These are phyloP conservation scores for Sesia bembeciformis DNA, from an alignment of 2,888 invertebrate genomes.

Conservation along the genomic window DNA sequence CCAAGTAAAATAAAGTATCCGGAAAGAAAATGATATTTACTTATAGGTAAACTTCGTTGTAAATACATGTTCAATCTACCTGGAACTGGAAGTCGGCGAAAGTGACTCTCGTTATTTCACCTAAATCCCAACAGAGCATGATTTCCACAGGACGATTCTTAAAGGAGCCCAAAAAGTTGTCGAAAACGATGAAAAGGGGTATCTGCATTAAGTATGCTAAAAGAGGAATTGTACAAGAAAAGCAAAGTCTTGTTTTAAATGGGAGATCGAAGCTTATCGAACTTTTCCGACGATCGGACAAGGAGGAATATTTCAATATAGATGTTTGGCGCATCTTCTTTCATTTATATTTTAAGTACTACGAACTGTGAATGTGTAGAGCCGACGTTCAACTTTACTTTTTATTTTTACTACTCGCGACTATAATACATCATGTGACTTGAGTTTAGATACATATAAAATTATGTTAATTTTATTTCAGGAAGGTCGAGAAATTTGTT, in stretches of 20 bases:
- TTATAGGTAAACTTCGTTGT: no score
- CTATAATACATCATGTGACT: no score
- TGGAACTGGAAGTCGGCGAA: neutral
- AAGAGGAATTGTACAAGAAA: slow-evolving; percentile 66
- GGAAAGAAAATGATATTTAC: no score
- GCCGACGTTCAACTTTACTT: slow-evolving; percentile 2
- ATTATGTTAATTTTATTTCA: no score
- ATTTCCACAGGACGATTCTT: slow-evolving; percentile 49
- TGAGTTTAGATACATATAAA: no score
- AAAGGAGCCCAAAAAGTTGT: slow-evolving; percentile 56
- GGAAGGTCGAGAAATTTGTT: no score
- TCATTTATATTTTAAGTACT: slow-evolving; percentile 52
- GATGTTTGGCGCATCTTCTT: slow-evolving; percentile 56
- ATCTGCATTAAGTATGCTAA: slow-evolving; percentile 65
- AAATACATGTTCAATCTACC: neutral
- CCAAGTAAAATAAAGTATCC: no score
- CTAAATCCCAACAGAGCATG: slow-evolving; percentile 38
- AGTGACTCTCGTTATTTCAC: slow-evolving; percentile 11
- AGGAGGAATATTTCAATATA: slow-evolving; percentile 61
- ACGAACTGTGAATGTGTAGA: slow-evolving; percentile 19
- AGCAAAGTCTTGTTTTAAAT: slow-evolving; percentile 68
- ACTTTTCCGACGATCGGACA: slow-evolving; percentile 60
- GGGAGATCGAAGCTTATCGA: slow-evolving; percentile 49
- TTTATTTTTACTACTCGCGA: no score
- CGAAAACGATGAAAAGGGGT: slow-evolving; percentile 57